Evolutionary conservation across 2,113 vertebrate species (phyloP).

Genomic region (Tylochromis polylepis): DNA sequence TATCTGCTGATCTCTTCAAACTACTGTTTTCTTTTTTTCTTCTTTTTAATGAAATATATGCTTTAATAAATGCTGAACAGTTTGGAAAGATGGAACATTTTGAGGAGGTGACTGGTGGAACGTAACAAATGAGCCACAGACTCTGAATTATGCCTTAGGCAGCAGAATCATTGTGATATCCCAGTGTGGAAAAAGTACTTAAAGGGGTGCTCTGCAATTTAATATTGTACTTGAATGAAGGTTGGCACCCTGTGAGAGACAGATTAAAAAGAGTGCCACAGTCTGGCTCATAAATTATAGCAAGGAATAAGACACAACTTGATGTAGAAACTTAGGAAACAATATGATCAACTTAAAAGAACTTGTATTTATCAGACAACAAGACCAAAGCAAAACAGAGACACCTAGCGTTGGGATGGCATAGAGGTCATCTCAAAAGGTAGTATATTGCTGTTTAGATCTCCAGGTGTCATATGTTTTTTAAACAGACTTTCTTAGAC

Average conservation of each 20-base stretch:
- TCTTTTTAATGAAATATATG: background rate
- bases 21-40: background rate
- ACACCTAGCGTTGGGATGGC: background rate
- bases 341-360: background rate
- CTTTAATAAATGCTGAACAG: background rate
- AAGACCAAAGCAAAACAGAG: background rate
- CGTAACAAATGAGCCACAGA: background rate
- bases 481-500: background rate
- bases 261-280: background rate
- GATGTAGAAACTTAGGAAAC: background rate
- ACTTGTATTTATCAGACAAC: background rate
- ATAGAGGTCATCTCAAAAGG: background rate
- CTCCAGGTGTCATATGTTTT: background rate
- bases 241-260: background rate
- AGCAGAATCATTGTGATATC: background rate
- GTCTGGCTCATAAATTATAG: background rate
- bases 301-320: background rate
- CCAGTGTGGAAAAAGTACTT: background rate
- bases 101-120: background rate
- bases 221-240: background rate
- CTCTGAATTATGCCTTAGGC: background rate
- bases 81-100: background rate
- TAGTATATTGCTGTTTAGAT: background rate
- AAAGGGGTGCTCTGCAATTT: background rate
- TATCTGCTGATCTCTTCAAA: slow-evolving; percentile 25